Conservation (phyloP, 1,140 invertebrate species). For the Cherax destructor region DNA sequence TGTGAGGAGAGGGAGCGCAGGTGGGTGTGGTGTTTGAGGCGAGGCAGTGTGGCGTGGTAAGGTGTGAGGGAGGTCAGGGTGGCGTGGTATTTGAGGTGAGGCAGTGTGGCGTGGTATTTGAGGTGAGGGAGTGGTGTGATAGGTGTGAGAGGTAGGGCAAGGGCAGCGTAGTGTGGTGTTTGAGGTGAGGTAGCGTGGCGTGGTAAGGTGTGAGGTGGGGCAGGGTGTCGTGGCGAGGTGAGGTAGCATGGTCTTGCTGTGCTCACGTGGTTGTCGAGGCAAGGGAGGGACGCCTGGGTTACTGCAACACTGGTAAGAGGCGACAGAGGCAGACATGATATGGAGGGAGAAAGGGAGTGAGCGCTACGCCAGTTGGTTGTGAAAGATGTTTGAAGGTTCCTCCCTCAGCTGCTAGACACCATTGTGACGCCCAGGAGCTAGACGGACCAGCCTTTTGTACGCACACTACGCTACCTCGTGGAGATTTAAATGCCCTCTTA, state of each 20-base stretch:
- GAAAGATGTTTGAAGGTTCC: slow-evolving; percentile 20
- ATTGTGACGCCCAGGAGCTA: slow-evolving; percentile 42
- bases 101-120: neutral
- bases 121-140: neutral
- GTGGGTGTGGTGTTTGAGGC: neutral
- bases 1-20: neutral
- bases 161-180: neutral
- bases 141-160: too few species aligned
- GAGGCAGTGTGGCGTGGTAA: neutral
- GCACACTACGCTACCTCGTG: slow-evolving; percentile 38
- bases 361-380: slow-evolving; percentile 4
- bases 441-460: slow-evolving; percentile 49
- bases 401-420: slow-evolving; percentile 42
- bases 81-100: neutral
- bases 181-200: neutral
- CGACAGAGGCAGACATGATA: too few species aligned
- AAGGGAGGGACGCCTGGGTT: too few species aligned
- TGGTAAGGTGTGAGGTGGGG: neutral
- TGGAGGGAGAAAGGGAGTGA: neutral
- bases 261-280: too few species aligned
- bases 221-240: too few species aligned
- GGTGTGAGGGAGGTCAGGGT: too few species aligned
- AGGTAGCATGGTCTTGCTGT: too few species aligned
- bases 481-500: slow-evolving; percentile 45
- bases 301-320: too few species aligned